Percentiles rank a stretch among this genome's conserved stretches.
These are phyloP conservation scores for Scopus umbretta DNA, from an alignment of 2,113 vertebrate species.

Conservation along the genomic window DNA sequence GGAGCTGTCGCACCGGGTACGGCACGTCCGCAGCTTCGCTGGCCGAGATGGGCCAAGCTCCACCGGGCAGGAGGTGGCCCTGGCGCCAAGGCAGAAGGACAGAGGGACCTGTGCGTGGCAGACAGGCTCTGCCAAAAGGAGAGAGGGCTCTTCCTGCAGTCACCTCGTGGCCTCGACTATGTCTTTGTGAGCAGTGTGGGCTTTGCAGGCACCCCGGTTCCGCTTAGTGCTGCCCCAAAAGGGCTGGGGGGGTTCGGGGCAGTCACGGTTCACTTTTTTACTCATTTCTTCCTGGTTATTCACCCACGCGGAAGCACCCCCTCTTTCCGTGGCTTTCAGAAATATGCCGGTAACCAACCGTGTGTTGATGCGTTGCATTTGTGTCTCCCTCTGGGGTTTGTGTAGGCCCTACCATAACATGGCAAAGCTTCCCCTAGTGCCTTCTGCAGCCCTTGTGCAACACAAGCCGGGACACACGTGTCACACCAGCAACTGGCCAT, in stretches of 20 bases:
- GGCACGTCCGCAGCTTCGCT: accelerated
- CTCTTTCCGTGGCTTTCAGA: neutral
- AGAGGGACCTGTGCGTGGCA: neutral
- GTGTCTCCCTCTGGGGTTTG: neutral
- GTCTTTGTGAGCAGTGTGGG: neutral
- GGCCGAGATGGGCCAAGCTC: neutral
- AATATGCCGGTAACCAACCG: accelerated
- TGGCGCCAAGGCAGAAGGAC: neutral
- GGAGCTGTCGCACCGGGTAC: neutral
- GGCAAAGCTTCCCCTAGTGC: neutral
- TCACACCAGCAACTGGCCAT: neutral
- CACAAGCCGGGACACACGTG: accelerated
- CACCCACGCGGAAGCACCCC: neutral
- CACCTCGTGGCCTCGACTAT: neutral
- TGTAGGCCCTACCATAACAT: neutral
- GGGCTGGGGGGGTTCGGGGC: neutral
- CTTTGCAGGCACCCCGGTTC: neutral
- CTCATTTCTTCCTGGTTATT: neutral
- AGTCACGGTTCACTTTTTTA: neutral
- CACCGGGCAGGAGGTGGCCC: neutral
- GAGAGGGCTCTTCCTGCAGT: neutral
- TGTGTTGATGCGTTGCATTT: neutral
- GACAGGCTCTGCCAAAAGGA: neutral
- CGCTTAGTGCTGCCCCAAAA: neutral
- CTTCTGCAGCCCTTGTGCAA: neutral